Percentiles rank a stretch among this genome's conserved stretches.
Evolutionary conservation across 2,113 vertebrate genomes (phyloP).

Genomic region (Tyto alba): DNA sequence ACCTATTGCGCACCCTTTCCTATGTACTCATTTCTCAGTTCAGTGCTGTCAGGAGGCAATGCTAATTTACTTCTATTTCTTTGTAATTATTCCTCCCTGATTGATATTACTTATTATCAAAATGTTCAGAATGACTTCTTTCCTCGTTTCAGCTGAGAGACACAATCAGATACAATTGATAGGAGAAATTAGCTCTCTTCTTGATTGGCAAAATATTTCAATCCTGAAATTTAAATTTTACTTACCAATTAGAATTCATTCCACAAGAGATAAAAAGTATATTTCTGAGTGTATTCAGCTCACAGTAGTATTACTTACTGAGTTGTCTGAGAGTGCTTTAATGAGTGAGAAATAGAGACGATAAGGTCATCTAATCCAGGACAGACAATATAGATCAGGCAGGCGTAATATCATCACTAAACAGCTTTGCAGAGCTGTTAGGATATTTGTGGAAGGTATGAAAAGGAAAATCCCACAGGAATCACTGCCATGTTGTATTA

Average conservation of each 20-base stretch:
- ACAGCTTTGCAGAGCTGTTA: not conserved
- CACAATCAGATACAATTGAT: constrained; percentile 38
- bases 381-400: not conserved
- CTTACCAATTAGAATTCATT: not conserved
- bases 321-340: not conserved
- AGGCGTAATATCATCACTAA: not conserved
- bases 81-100: constrained; percentile 62
- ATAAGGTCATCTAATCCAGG: not conserved
- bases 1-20: not conserved
- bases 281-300: not conserved
- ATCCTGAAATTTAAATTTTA: constrained; percentile 22
- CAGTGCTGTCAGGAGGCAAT: constrained; percentile 51
- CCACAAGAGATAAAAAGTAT: not conserved
- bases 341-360: not conserved
- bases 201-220: constrained; percentile 43
- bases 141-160: constrained; percentile 47
- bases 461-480: not conserved
- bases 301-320: not conserved
- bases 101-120: constrained; percentile 59
- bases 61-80: constrained; percentile 43
- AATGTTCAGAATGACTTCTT: constrained; percentile 46
- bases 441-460: not conserved
- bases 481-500: not conserved
- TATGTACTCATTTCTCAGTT: constrained; percentile 59
- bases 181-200: constrained; percentile 43